A percentile compares a stretch with the other conserved stretches of the same genome.
Conservation (phyloP, 2,888 invertebrate genomes). For the Protophormia terraenovae region DNA sequence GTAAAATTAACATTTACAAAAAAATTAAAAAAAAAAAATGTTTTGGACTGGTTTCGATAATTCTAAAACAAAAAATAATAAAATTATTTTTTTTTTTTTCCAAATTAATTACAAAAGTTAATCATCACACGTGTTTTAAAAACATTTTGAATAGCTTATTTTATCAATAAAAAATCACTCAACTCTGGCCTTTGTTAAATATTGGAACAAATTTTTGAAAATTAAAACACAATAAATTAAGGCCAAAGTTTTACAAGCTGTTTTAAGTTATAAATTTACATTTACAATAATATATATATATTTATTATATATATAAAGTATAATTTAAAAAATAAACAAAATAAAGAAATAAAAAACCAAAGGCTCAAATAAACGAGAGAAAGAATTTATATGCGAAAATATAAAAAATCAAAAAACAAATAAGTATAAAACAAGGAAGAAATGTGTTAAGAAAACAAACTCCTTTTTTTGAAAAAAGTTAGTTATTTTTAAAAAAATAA, state of each 20-base stretch:
- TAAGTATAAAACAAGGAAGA: background rate
- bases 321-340: slow-evolving; percentile 21
- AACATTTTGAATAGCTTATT: slow-evolving; percentile 55
- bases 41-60: no score
- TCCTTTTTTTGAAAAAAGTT: background rate
- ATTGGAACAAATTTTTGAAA: background rate
- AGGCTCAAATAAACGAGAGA: slow-evolving; percentile 37
- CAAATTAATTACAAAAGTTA: slow-evolving; percentile 40
- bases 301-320: slow-evolving; percentile 16
- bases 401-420: background rate
- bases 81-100: background rate
- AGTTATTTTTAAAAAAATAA: background rate
- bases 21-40: no score
- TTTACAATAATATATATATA: slow-evolving; percentile 23
- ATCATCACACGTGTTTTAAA: slow-evolving; percentile 59
- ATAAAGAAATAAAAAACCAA: background rate
- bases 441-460: background rate
- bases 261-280: slow-evolving; percentile 39
- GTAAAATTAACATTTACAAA: background rate
- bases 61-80: background rate
- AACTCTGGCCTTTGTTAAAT: slow-evolving; percentile 5
- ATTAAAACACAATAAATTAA: background rate
- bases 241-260: slow-evolving; percentile 38
- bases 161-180: slow-evolving; percentile 53
- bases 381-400: background rate